Evolutionary conservation across 2,888 invertebrate species (phyloP).

Genomic region (Xylota sylvarum): DNA sequence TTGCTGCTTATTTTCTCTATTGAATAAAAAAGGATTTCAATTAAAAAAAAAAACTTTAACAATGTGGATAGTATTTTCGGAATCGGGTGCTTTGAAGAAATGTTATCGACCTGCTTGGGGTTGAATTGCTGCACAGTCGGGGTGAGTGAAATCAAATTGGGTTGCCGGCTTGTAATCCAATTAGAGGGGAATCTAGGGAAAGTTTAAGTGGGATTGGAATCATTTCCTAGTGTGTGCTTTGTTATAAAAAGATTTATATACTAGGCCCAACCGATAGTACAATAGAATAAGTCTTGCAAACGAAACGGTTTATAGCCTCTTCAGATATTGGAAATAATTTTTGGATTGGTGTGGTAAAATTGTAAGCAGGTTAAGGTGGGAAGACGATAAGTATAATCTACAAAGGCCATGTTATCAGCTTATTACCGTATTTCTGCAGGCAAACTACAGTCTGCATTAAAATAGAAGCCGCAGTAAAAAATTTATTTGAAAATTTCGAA

Average conservation of each 20-base stretch:
- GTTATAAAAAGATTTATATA: neutral
- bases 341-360: no score
- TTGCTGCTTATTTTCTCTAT: conserved; percentile 51
- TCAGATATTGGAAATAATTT: neutral
- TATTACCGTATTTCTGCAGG: no score
- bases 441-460: no score
- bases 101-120: conserved; percentile 31
- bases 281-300: conserved; percentile 1
- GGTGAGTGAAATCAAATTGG: conserved; percentile 31
- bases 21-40: conserved; percentile 24
- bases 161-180: conserved; percentile 56
- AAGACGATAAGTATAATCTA: neutral
- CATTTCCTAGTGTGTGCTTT: neutral
- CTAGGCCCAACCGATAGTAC: neutral
- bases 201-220: neutral
- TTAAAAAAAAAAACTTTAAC: conserved; percentile 16
- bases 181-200: conserved; percentile 15
- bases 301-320: conserved; percentile 8
- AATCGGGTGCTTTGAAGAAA: conserved; percentile 33
- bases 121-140: neutral
- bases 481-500: no score
- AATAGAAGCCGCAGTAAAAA: no score
- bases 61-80: conserved; percentile 20
- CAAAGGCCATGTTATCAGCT: neutral
- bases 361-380: no score